These are phyloP conservation scores for Drosophila pseudoananassae DNA, from an alignment of 1,140 invertebrate genomes.

Conservation along the genomic window DNA sequence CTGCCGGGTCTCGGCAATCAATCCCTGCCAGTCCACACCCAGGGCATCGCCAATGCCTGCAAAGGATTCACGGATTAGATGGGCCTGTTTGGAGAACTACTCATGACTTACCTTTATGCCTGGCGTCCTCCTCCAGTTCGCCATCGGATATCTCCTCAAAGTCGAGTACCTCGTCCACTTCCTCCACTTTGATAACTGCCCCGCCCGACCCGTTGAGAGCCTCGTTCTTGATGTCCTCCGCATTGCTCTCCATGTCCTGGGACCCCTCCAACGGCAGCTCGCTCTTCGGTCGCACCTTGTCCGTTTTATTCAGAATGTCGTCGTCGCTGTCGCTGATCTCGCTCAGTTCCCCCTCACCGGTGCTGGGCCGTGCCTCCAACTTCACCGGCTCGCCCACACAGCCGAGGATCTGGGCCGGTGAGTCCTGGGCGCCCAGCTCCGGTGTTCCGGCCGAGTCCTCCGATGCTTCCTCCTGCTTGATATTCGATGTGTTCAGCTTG, in stretches of 20 bases:
- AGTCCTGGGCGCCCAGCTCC: constrained; percentile 29
- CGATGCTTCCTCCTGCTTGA: constrained; percentile 65
- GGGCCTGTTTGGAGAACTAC: neutral
- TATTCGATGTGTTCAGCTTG: constrained; percentile 41
- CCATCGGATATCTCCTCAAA: constrained; percentile 96
- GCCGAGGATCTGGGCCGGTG: constrained; percentile 5
- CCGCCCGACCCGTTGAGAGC: constrained; percentile 74
- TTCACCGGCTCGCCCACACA: constrained; percentile 31
- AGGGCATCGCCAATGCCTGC: constrained; percentile 92
- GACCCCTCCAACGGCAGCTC: constrained; percentile 71
- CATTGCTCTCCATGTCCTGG: constrained; percentile 43
- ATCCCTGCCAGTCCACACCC: constrained; percentile 96
- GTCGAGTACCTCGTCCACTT: constrained; percentile 88
- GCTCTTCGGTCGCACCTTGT: constrained; percentile 71
- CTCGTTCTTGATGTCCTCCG: constrained; percentile 69
- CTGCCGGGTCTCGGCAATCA: constrained; percentile 90
- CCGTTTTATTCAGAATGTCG: constrained; percentile 89
- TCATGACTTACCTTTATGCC: constrained; percentile 71
- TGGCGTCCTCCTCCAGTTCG: constrained; percentile 91
- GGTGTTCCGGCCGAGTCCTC: constrained; percentile 60
- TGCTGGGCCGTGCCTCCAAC: constrained; percentile 44
- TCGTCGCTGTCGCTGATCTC: constrained; percentile 95
- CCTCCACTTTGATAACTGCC: constrained; percentile 51
- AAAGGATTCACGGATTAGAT: constrained; percentile 3
- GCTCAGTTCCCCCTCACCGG: constrained; percentile 88